Conservation (phyloP, 2,888 invertebrate species). For the Ectobius pallidus region DNA sequence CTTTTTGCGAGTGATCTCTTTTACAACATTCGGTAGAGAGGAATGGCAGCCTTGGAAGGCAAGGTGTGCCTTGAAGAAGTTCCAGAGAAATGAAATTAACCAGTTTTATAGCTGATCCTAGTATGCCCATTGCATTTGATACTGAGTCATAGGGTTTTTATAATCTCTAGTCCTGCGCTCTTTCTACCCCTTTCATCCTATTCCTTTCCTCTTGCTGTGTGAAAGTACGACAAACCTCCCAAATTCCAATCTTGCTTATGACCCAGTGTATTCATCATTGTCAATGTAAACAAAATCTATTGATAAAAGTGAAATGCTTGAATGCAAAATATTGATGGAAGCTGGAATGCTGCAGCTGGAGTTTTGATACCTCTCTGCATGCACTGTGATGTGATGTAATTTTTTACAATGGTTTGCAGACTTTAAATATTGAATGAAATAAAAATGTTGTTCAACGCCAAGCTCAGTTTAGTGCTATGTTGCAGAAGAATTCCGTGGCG, state of each 20-base stretch:
- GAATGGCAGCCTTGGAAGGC: too few relatives aligned
- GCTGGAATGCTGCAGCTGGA: slow-evolving; percentile 34
- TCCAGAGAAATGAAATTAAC: slow-evolving; percentile 38
- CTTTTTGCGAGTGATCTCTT: background rate
- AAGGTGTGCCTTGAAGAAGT: slow-evolving; percentile 42
- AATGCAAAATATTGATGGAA: slow-evolving; percentile 34
- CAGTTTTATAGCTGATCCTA: slow-evolving; percentile 43
- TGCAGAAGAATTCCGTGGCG: slow-evolving; percentile 40
- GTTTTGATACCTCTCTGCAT: slow-evolving; percentile 34
- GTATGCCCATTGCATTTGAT: slow-evolving; percentile 44
- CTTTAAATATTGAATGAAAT: slow-evolving; percentile 40
- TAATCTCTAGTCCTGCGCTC: slow-evolving; percentile 48
- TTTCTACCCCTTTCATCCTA: slow-evolving; percentile 40
- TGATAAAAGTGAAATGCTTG: slow-evolving; percentile 37
- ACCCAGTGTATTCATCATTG: slow-evolving; percentile 42
- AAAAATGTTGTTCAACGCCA: slow-evolving; percentile 38
- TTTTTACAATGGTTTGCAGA: slow-evolving; percentile 43
- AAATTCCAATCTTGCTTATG: slow-evolving; percentile 34
- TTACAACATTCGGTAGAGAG: background rate
- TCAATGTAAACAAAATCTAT: slow-evolving; percentile 33
- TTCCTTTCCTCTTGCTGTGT: slow-evolving; percentile 39
- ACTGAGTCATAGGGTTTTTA: slow-evolving; percentile 45
- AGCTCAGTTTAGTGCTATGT: slow-evolving; percentile 44
- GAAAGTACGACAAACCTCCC: slow-evolving; percentile 34
- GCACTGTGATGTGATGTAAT: slow-evolving; percentile 42